Conservation (phyloP, 1,140 invertebrate species). For the Dufourea novaeangliae region DNA sequence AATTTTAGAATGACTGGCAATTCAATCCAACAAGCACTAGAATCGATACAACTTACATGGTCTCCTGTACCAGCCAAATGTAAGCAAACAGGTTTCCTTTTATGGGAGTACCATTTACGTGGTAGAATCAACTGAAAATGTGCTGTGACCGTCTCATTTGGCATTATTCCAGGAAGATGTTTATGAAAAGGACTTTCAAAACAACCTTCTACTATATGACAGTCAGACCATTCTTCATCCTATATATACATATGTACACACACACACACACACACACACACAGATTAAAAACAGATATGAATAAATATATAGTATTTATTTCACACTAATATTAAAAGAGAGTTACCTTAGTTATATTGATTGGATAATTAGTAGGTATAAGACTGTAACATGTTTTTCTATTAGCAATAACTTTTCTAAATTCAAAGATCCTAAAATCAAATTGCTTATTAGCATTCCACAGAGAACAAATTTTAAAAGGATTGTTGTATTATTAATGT, state of each 20-base stretch:
- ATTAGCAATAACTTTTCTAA: conserved; percentile 93
- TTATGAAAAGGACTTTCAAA: conserved; percentile 93
- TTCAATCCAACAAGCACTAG: too few relatives aligned
- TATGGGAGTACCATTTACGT: conserved; percentile 87
- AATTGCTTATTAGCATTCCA: conserved; percentile 12
- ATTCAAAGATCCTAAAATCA: conserved; percentile 91
- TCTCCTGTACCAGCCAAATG: conserved; percentile 99
- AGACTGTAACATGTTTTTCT: conserved; percentile 91
- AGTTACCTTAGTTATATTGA: conserved; percentile 92
- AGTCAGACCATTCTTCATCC: conserved; percentile 90
- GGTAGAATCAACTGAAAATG: conserved; percentile 94
- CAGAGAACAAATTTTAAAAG: not conserved
- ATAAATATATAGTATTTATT: not conserved
- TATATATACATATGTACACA: conserved; percentile 74
- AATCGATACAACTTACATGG: conserved; percentile 87
- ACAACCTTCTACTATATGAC: conserved; percentile 91
- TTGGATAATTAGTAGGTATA: conserved; percentile 90
- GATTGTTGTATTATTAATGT: too few relatives aligned
- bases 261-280: too few relatives aligned
- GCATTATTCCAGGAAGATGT: conserved; percentile 93
- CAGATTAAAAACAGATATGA: not conserved
- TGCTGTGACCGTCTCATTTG: conserved; percentile 90
- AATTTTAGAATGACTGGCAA: too few relatives aligned
- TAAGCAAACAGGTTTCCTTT: conserved; percentile 92
- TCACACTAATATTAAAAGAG: not conserved